These are phyloP conservation scores for Alosa alosa DNA, from an alignment of 2,113 vertebrate species.

Conservation along the genomic window DNA sequence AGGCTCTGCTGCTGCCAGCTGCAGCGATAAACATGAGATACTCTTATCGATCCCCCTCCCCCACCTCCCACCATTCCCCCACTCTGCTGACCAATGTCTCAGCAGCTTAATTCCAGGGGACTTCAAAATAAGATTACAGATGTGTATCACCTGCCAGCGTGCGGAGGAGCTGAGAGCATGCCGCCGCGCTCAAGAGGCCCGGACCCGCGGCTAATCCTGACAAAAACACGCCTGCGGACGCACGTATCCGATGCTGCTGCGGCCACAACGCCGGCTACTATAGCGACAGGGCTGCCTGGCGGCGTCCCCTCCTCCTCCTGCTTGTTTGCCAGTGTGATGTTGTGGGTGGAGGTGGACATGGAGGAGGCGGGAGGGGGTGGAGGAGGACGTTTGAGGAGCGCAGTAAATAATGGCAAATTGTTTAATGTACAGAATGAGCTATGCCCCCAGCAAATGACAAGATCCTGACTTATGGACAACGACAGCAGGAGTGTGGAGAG, in stretches of 20 bases:
- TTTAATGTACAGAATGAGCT: conserved; percentile 66
- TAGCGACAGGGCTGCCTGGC: neutral
- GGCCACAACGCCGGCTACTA: conserved; percentile 35
- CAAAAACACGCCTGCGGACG: conserved; percentile 29
- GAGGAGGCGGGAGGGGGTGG: conserved; percentile 19
- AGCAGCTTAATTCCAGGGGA: conserved; percentile 71
- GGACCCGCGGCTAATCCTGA: conserved; percentile 48
- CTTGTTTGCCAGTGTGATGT: conserved; percentile 23
- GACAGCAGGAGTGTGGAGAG: conserved; percentile 12
- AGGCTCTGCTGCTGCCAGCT: conserved; percentile 38
- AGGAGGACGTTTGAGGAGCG: conserved; percentile 39
- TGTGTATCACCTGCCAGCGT: conserved; percentile 68
- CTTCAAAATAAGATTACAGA: conserved; percentile 74
- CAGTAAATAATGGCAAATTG: conserved; percentile 66
- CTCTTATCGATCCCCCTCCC: conserved; percentile 59
- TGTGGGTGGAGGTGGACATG: neutral
- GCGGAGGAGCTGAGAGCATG: neutral
- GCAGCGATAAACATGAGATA: conserved; percentile 63
- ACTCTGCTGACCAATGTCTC: conserved; percentile 71
- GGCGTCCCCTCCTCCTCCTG: neutral
- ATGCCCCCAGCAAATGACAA: conserved; percentile 53
- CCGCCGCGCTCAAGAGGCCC: conserved; percentile 33
- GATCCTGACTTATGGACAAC: conserved; percentile 45
- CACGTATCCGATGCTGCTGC: neutral
- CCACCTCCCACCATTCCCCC: conserved; percentile 49